Base-by-base conservation (phyloP, 1,140 invertebrate species). In the Drosophila funebris region DNA sequence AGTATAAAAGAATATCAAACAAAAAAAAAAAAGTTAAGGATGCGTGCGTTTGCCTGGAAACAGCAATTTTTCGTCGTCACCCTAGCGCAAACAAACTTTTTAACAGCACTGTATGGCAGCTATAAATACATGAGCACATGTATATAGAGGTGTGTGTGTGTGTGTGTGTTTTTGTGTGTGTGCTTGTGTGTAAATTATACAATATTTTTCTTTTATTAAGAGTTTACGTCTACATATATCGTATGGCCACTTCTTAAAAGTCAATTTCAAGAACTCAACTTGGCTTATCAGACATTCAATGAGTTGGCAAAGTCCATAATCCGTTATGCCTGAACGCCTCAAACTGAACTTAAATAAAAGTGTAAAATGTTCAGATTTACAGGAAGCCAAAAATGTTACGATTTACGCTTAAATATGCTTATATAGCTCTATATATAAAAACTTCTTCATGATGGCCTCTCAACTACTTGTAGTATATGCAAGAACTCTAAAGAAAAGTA, bases 71-170 rank as follows among this genome's bases (percentile, higher is more conserved):
- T 70, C 54, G 73, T 50, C 41, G 52, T 39, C 31, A 44, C 31
- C 33, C 16, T 33, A 33, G 22, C 29, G 41, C 14, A 37, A 62
- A n/a, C n/a, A n/a, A 73, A 69, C 64, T 73, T 73, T 73, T 50
- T 62, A 57, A 60, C 52, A 71, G 74, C 76, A 81, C 78, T 81
- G 73, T 75, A 76, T 80, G 75, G 75, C 61, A 63, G 58, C 66
- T 63, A 88, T 82, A 78, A 68, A 81, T 76, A 73, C 61, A 22
- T 24, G 11, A 33, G 22, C 46, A 64, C 9, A 29, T 16, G 11
- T n/a, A 14, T 63, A 7, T 24, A 9, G 3, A 11, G 14, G 1
- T 46, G 9, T 33, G 18, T 18, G 18, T 36, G 20, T 13, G 33
- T 43, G 2, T 54, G 29, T 48, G 52, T 27, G 20, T 44, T 3